phyloP scores from a whole-genome alignment of 2,113 vertebrate species.

The Edolisoma coerulescens region DNA sequence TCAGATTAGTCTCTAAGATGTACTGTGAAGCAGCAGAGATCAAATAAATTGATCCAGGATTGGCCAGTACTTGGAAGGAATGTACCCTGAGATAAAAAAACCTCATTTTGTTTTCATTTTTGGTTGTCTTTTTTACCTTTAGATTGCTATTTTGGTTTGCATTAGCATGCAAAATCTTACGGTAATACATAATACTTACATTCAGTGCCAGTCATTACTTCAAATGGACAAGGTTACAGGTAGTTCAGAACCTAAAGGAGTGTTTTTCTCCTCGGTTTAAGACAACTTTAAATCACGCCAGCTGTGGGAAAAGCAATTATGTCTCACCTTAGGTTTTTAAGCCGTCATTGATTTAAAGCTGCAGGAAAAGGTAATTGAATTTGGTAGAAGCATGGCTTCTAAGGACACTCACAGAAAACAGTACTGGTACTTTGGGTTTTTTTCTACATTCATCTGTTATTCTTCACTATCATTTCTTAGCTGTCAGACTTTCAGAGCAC shows the following conservation, averaged over 20 bases:
- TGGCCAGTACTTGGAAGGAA: not conserved
- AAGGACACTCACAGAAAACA: not conserved
- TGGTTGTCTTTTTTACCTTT: not conserved
- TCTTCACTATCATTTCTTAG: not conserved
- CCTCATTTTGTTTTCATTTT: not conserved
- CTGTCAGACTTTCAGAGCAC: not conserved
- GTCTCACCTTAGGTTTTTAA: not conserved
- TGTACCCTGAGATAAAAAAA: not conserved
- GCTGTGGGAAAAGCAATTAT: slow-evolving; percentile 26
- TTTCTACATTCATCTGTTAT: not conserved
- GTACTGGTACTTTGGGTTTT: not conserved
- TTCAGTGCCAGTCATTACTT: not conserved
- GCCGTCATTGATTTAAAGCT: slow-evolving; percentile 12
- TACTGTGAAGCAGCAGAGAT: not conserved
- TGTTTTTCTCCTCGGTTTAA: not conserved
- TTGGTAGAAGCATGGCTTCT: slow-evolving; percentile 18
- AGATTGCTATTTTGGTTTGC: not conserved
- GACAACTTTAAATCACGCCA: not conserved
- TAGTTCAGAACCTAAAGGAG: not conserved
- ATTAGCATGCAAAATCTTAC: not conserved
- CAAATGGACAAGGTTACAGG: not conserved
- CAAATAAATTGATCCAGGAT: not conserved
- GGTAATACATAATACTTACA: not conserved
- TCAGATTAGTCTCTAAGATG: not conserved
- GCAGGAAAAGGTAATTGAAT: slow-evolving; percentile 20